Evolutionary conservation across 2,113 vertebrate species (phyloP).

Genomic region (Stegastes partitus): DNA sequence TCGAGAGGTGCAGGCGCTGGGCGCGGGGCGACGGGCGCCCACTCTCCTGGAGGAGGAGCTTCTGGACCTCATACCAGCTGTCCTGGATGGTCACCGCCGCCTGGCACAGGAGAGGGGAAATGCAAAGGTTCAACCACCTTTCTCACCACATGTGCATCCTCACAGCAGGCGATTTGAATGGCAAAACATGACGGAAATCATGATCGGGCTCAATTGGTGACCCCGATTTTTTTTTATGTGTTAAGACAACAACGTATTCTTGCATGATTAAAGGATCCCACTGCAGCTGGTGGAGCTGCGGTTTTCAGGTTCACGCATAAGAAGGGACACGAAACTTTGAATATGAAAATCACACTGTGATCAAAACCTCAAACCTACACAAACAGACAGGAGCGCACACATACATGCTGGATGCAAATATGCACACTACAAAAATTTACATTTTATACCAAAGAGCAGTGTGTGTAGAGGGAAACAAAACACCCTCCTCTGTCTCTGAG

Average conservation of each 20-base stretch:
- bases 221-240: not conserved
- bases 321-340: slow-evolving; percentile 39
- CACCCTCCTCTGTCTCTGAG: slow-evolving; percentile 17
- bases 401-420: slow-evolving; percentile 39
- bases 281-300: not conserved
- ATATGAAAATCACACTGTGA: slow-evolving; percentile 67
- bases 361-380: slow-evolving; percentile 2
- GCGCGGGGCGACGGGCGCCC: slow-evolving; percentile 74
- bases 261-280: not conserved
- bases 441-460: slow-evolving; percentile 39
- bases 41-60: slow-evolving; percentile 85
- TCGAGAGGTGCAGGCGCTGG: slow-evolving; percentile 51
- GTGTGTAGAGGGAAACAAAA: slow-evolving; percentile 36
- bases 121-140: slow-evolving; percentile 7
- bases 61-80: slow-evolving; percentile 90
- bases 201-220: not conserved
- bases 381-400: not conserved
- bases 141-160: slow-evolving; percentile 9
- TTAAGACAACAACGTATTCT: not conserved
- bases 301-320: slow-evolving; percentile 4
- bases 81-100: slow-evolving; percentile 93
- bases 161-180: slow-evolving; percentile 63
- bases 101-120: slow-evolving; percentile 73
- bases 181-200: slow-evolving; percentile 33
- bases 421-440: slow-evolving; percentile 45